Base-by-base conservation (phyloP, 2,113 vertebrate species). In the Scopus umbretta region DNA sequence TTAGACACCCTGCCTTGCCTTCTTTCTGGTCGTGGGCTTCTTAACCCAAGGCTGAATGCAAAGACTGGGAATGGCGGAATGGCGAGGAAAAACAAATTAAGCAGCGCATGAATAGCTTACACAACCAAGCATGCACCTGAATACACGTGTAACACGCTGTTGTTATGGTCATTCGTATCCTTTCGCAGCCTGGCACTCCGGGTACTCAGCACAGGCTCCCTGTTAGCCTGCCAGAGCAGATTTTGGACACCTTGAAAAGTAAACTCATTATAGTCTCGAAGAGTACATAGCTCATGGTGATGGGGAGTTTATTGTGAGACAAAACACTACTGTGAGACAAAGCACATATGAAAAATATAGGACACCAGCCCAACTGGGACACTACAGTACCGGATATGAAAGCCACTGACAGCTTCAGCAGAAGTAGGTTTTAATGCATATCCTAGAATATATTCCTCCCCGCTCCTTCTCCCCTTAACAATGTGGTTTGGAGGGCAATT, bases 121-220 rank as follows among this genome's bases (percentile, higher is more conserved):
- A 32, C 38, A 84, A 17, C 2, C 5, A 38, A 65, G 6, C 5
- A 11, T 10, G 25, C 9, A 42, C 8, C 61, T 55, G 67, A 80
- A 30, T 19, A 40, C 34, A 34, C 8, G 18, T 0, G 1, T 52
- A 32, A 23, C 17, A 15, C 10, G 5, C 10, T 15, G 4, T 8
- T 42, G 34, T 36, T 25, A 4, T 34, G 29, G 29, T 21, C 36
- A 42, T 20, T 45, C 38, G 13, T 3, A 30, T 3, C 20, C 20
- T 49, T 20, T 36, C 55, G 17, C 43, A 84, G 55, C 32, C 61
- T 21, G 27, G 42, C 58, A 20, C 30, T 20, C 30, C 2, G 26
- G 47, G 29, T 27, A 42, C 36, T 79, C 67, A 58, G 42, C 40
- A 30, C 32, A 19, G 71, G 12, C 47, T 53, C 61, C 61, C 43